Percentiles rank a stretch among this genome's conserved stretches.
These are phyloP conservation scores for Hartigia nigra DNA, from an alignment of 2,888 invertebrate genomes.

Conservation along the genomic window DNA sequence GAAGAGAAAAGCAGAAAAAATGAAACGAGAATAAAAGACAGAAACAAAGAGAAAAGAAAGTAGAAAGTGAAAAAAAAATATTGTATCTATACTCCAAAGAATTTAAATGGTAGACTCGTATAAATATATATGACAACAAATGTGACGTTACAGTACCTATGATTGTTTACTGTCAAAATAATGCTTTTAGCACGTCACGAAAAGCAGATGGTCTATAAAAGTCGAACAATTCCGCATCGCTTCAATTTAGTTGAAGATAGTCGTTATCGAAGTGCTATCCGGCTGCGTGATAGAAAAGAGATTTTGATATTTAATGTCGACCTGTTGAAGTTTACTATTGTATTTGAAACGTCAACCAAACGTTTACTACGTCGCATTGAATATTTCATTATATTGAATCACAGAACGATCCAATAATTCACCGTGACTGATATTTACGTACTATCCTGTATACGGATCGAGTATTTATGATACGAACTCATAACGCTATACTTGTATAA, in stretches of 20 bases:
- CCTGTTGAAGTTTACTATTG: no score
- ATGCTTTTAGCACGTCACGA: neutral
- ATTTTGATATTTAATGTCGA: neutral
- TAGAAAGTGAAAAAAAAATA: neutral
- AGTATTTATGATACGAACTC: neutral
- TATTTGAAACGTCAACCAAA: no score
- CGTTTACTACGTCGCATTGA: neutral
- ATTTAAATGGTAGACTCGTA: neutral
- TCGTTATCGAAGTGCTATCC: neutral
- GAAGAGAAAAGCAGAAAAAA: neutral
- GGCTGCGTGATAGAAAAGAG: neutral
- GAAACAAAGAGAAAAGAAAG: conserved; percentile 12
- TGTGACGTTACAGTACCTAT: neutral
- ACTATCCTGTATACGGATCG: neutral
- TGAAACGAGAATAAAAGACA: neutral
- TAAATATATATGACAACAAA: neutral
- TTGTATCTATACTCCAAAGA: neutral
- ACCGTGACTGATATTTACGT: neutral
- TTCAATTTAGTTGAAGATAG: neutral
- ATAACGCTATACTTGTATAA: neutral
- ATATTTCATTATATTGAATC: neutral
- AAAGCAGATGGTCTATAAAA: neutral
- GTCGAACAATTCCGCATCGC: neutral
- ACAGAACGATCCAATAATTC: neutral
- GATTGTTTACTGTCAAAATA: neutral